Base-by-base conservation (phyloP, 1,140 invertebrate species). In the Eupeodes corollae region DNA sequence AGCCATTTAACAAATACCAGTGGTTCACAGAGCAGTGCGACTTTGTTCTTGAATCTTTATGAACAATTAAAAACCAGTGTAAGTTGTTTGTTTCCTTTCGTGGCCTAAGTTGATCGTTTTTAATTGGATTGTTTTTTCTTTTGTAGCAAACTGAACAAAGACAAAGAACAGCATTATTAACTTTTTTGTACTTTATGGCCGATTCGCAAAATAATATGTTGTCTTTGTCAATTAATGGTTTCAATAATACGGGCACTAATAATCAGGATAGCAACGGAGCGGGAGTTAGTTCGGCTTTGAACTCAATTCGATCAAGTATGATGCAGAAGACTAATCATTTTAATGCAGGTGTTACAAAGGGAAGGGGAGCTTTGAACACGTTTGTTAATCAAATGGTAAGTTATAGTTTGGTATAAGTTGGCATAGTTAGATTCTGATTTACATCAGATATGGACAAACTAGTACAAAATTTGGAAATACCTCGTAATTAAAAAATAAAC, bases 151-250 rank as follows among this genome's bases (percentile, higher is more conserved):
- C 43, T 1, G 51, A 55, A 44, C 12, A 37, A 11, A 39, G 42
- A 15, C 46, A 49, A 37, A 48, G 49, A 16, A 52, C 26, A 12
- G 51, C 53, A 10, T 46, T 55, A 18, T 34, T 55, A 42, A 51
- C 53, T 39, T 55, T 55, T 44, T 42, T 55, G 8, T 48, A 44
- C 11, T 51, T 48, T 35, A 52, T 55, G 53, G 48, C 53, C n/a
- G 48, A 55, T 18, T 48, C 53, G 3, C 46, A 52, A 16, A 45
- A 51, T 43, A 42, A 38, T 26, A 26, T 26, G 21, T 5, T 26
- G 21, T 26, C 21, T 26, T 26, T 26, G 2, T 16, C 38, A 6
- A 44, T 42, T n/a, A 54, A 47, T 41, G 37, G 32, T 19, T 33
- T 37, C 21, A 30, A 30, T 15, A 34, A 16, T 34, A 14, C 6